These are phyloP conservation scores for Amphipoea lucens DNA, from an alignment of 2,888 invertebrate genomes.

Conservation along the genomic window DNA sequence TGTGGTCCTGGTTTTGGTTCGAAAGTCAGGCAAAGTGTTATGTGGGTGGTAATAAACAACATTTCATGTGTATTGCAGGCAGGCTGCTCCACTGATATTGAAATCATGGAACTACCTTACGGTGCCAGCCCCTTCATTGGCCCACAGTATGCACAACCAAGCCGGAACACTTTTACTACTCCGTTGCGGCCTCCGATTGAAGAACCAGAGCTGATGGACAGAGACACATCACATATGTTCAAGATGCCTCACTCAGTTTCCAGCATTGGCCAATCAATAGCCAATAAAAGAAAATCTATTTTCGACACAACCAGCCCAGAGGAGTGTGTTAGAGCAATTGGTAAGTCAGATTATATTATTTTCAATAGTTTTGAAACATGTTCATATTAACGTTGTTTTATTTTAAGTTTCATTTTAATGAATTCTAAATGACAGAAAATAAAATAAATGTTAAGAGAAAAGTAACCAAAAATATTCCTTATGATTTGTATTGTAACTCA, in stretches of 20 bases:
- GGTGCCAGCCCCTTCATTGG: conserved; percentile 63
- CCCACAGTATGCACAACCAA: conserved; percentile 52
- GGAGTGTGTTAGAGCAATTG: conserved; percentile 56
- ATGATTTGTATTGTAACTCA: conserved; percentile 10
- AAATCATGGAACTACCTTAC: conserved; percentile 68
- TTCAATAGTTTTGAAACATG: conserved; percentile 12
- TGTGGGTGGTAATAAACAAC: background rate
- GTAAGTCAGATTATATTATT: conserved; percentile 65
- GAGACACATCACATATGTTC: conserved; percentile 60
- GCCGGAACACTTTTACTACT: conserved; percentile 63
- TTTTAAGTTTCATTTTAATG: conserved; percentile 25
- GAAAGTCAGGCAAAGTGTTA: too few relatives aligned
- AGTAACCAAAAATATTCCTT: background rate
- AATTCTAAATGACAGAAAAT: background rate
- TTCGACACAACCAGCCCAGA: conserved; percentile 71
- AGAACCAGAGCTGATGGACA: conserved; percentile 68
- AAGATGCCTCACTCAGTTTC: conserved; percentile 71
- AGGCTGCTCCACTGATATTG: conserved; percentile 66
- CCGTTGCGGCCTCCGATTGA: conserved; percentile 69
- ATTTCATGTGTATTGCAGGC: conserved; percentile 65
- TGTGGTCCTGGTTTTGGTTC: background rate
- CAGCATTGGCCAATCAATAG: conserved; percentile 70
- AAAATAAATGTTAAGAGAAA: conserved; percentile 9
- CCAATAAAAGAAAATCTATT: conserved; percentile 78
- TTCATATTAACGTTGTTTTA: conserved; percentile 30